Base-by-base conservation (phyloP, 2,888 invertebrate genomes). In the Serripes groenlandicus region DNA sequence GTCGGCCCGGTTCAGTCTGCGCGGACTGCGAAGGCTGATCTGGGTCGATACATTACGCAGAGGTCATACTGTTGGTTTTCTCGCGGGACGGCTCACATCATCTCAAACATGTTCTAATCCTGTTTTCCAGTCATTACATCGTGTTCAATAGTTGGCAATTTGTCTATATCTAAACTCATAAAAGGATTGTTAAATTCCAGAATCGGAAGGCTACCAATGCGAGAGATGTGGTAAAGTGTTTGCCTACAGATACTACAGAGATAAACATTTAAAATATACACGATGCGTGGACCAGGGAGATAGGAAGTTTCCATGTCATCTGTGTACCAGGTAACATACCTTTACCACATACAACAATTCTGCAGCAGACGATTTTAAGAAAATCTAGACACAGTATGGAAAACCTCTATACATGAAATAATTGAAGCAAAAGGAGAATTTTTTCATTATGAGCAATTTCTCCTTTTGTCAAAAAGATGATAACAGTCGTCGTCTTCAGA, bases 221-320 rank as follows among this genome's bases (percentile, higher is more conserved):
- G 95, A 95, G 34, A 88, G 95, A 30, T 95, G 95, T 87, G 95
- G 95, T 3, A 96, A 95, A 87, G 95, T 95, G 87, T 96, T 95
- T 87, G 95, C 95, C 69, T 96, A 95, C 90, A 94, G 94, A 79
- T 96, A 95, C 87, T 95, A 95, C 92, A 82, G 94, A 60, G 95
- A 95, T 88, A 95, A 95, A 87, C 95, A 95, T 90, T 92, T 95
- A 42, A 96, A 96, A 86, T 95, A 95, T 90, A 95, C 95, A 4
- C 90, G 95, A 69, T 95, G 95, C 90, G 95, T 95, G 26, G 95
- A 95, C 90, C 94, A 95, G 85, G 95, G 95, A 3, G 95, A 95
- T 90, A 84, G 95, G 37, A 95, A 95, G 88, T 95, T 94, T 89
- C 95, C 95, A 2, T 95, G 95, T 86, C 94, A 95, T 81, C 92